Conservation (phyloP, 2,113 vertebrate species). For the Epinephelus fuscoguttatus region DNA sequence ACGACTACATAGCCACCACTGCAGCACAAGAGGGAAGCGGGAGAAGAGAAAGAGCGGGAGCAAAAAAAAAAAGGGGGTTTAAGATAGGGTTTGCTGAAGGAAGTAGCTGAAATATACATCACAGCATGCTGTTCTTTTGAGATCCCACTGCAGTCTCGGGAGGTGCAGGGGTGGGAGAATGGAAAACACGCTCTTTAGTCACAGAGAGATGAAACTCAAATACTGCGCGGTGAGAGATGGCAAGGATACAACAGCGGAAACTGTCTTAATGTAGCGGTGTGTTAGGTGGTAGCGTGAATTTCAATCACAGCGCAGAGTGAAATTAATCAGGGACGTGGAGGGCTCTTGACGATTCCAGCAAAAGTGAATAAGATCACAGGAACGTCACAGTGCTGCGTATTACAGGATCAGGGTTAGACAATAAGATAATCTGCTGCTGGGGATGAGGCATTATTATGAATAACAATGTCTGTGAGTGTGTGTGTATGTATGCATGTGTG, state of each 20-base stretch:
- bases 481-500: neutral
- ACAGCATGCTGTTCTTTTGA: slow-evolving; percentile 73
- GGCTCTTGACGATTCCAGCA: slow-evolving; percentile 59
- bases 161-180: slow-evolving; percentile 68
- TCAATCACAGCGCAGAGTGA: slow-evolving; percentile 54
- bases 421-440: slow-evolving; percentile 64
- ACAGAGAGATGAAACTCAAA: slow-evolving; percentile 75
- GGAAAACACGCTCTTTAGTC: slow-evolving; percentile 75
- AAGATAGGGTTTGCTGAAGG: slow-evolving; percentile 66
- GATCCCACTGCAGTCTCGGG: slow-evolving; percentile 69
- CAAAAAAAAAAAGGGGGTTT: slow-evolving; percentile 24
- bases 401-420: slow-evolving; percentile 67
- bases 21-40: slow-evolving; percentile 37
- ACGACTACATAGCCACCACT: slow-evolving; percentile 53
- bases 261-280: slow-evolving; percentile 39
- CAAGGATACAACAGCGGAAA: slow-evolving; percentile 49
- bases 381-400: slow-evolving; percentile 63
- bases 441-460: slow-evolving; percentile 52
- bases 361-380: slow-evolving; percentile 64
- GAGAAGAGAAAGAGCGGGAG: slow-evolving; percentile 24
- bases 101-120: slow-evolving; percentile 82
- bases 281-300: slow-evolving; percentile 58
- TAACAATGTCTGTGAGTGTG: slow-evolving; percentile 43
- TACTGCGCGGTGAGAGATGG: slow-evolving; percentile 43
- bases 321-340: slow-evolving; percentile 68